These are phyloP conservation scores for Temnothorax curvispinosus DNA, from an alignment of 1,140 invertebrate species.

Conservation along the genomic window DNA sequence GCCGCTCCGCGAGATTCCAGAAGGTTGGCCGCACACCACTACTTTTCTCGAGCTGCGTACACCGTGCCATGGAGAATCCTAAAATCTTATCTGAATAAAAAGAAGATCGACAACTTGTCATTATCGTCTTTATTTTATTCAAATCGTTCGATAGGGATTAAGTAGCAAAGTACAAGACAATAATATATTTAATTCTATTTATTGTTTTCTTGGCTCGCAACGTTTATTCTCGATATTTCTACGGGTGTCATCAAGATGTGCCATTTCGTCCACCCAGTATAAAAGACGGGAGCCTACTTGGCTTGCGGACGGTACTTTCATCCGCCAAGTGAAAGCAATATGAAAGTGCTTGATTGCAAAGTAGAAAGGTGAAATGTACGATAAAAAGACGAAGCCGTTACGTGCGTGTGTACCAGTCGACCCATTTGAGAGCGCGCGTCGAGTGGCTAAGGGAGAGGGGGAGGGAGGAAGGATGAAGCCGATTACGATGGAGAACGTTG, in stretches of 20 bases:
- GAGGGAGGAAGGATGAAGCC: constrained; percentile 51
- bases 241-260: neutral
- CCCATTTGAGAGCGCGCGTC: constrained; percentile 79
- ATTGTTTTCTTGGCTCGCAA: too few species aligned
- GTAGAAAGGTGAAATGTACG: constrained; percentile 86
- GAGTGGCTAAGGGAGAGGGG: neutral
- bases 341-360: constrained; percentile 87
- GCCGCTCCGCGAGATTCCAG: neutral
- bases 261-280: constrained; percentile 76
- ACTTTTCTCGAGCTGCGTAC: neutral
- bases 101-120: neutral
- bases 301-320: constrained; percentile 85
- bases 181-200: neutral
- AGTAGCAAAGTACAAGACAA: neutral
- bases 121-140: neutral
- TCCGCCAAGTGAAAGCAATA: constrained; percentile 86
- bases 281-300: constrained; percentile 83
- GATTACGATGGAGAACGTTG: constrained; percentile 42
- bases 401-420: constrained; percentile 82
- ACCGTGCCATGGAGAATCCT: neutral
- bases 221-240: neutral
- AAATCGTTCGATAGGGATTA: neutral
- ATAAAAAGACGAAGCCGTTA: constrained; percentile 85
- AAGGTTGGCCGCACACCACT: neutral
- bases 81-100: neutral